Evolutionary conservation across 2,797 vertebrate species (phyloP).

Genomic region (Lophius americanus): DNA sequence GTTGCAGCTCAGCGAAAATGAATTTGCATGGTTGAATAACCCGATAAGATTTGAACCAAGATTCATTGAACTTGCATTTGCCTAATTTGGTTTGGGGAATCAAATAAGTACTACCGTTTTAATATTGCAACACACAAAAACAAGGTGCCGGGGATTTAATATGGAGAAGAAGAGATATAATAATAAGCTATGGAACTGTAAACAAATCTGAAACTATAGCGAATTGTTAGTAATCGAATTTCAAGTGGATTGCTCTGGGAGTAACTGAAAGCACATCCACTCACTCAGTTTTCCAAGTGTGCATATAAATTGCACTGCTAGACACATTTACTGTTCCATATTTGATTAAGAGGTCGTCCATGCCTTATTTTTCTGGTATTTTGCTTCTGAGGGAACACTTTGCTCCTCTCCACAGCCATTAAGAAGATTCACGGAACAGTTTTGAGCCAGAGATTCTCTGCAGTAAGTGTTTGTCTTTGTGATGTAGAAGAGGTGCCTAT

Average conservation of each 20-base stretch:
- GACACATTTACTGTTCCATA: constrained; percentile 41
- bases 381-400: constrained; percentile 44
- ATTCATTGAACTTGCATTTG: neutral
- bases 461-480: constrained; percentile 15
- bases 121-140: neutral
- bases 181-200: constrained; percentile 17
- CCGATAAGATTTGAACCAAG: neutral
- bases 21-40: neutral
- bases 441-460: constrained; percentile 23
- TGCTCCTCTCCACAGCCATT: constrained; percentile 44
- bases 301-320: constrained; percentile 21
- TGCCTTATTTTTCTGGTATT: constrained; percentile 35
- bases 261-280: constrained; percentile 10
- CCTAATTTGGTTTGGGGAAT: neutral
- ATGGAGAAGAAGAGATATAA: constrained; percentile 14
- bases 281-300: constrained; percentile 23
- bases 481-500: constrained; percentile 1
- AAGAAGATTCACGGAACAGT: constrained; percentile 49
- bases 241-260: constrained; percentile 31
- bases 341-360: constrained; percentile 39
- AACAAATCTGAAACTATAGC: constrained; percentile 16
- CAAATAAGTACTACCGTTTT: neutral
- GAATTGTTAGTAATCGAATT: constrained; percentile 21
- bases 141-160: neutral
- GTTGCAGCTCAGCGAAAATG: neutral